Percentiles rank a stretch among this genome's conserved stretches.
phyloP scores from a whole-genome alignment of 2,888 invertebrate genomes.

The Drosophila putrida region DNA sequence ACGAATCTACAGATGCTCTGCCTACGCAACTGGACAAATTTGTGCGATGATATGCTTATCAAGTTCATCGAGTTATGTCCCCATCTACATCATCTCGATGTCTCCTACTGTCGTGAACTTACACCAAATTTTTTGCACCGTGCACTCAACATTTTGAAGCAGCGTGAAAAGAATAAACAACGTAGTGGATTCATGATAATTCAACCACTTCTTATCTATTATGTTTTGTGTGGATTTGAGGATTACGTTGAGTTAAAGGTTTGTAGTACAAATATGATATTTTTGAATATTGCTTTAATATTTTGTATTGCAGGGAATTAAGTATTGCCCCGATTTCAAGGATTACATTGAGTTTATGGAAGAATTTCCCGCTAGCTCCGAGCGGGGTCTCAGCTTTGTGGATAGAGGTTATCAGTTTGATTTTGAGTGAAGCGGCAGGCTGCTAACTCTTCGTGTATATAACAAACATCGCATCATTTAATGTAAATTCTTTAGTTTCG shows the following conservation, averaged over 20 bases:
- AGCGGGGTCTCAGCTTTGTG: constrained; percentile 79
- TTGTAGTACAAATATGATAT: neutral
- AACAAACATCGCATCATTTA: constrained; percentile 22
- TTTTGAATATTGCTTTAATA: neutral
- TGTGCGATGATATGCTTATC: constrained; percentile 67
- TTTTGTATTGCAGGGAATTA: constrained; percentile 60
- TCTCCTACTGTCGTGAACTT: constrained; percentile 74
- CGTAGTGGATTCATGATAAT: constrained; percentile 41
- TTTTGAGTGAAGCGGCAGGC: constrained; percentile 57
- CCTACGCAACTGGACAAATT: constrained; percentile 67
- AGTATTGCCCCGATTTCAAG: constrained; percentile 61
- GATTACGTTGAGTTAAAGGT: constrained; percentile 70
- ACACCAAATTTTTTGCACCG: constrained; percentile 64
- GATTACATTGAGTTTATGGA: constrained; percentile 64
- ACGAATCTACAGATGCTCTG: constrained; percentile 66
- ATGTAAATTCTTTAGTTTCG: constrained; percentile 30
- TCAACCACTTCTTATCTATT: constrained; percentile 67
- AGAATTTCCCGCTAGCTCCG: constrained; percentile 75
- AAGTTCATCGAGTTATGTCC: constrained; percentile 72
- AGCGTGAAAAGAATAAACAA: constrained; percentile 54
- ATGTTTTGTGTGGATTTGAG: constrained; percentile 73
- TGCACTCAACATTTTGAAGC: constrained; percentile 56
- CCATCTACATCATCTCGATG: constrained; percentile 72
- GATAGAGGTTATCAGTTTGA: constrained; percentile 82
- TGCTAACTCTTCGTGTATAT: constrained; percentile 37